Conservation (phyloP, 2,888 invertebrate species). For the Rhopalosiphum nymphaeae region DNA sequence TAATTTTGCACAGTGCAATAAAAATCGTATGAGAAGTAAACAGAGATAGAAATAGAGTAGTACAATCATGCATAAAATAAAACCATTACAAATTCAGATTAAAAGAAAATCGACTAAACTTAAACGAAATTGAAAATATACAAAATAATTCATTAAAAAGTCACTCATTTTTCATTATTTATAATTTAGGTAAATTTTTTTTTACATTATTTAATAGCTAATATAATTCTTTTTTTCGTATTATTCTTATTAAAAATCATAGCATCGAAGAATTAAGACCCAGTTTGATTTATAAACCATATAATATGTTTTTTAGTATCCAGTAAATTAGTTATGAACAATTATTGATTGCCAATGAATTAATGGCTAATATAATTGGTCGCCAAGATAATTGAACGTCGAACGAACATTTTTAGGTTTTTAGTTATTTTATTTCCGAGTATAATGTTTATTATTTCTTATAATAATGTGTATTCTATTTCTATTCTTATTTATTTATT, state of each 20-base stretch:
- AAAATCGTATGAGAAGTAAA: constrained; percentile 35
- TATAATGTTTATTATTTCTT: no score
- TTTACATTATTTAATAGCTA: background rate
- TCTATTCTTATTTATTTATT: no score
- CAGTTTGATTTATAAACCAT: background rate
- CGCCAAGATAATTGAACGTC: no score
- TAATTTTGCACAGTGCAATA: constrained; percentile 44
- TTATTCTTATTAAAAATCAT: background rate
- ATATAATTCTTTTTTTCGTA: background rate
- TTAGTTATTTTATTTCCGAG: no score
- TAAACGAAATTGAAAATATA: background rate
- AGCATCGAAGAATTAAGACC: background rate
- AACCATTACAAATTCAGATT: constrained; percentile 40
- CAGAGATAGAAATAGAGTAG: constrained; percentile 47
- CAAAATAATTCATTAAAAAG: background rate
- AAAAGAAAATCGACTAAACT: constrained; percentile 31
- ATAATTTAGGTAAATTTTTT: background rate
- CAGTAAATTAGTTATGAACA: no score
- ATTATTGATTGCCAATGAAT: no score
- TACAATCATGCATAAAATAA: constrained; percentile 56
- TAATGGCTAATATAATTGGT: no score
- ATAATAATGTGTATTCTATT: no score
- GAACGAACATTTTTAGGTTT: no score
- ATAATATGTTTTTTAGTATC: background rate
- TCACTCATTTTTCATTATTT: background rate